These are phyloP conservation scores for Trinectes maculatus DNA, from an alignment of 2,113 vertebrate species.

Conservation along the genomic window DNA sequence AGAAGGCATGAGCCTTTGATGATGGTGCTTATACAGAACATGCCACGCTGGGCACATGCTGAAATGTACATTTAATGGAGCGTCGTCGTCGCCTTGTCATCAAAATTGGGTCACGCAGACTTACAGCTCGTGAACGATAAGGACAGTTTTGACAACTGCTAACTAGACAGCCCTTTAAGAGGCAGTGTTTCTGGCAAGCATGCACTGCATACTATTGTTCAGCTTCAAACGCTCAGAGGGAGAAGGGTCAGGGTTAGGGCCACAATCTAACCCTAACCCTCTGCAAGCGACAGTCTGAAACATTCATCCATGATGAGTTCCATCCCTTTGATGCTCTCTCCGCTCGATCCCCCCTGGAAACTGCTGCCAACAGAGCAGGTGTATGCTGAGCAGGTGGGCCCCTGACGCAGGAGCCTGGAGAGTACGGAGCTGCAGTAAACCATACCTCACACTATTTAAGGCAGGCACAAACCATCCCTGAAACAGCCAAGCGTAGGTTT, in stretches of 20 bases:
- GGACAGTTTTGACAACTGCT: conserved; percentile 46
- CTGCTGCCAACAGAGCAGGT: conserved; percentile 64
- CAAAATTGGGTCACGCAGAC: conserved; percentile 51
- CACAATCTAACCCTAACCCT: too few species aligned
- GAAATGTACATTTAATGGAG: conserved; percentile 32
- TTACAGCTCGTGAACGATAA: conserved; percentile 23
- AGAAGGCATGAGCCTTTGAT: conserved; percentile 28
- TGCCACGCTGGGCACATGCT: conserved; percentile 15
- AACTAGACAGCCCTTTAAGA: conserved; percentile 35
- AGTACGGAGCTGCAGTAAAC: conserved; percentile 21
- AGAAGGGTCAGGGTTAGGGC: too few species aligned
- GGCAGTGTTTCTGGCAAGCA: not conserved
- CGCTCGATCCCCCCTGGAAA: conserved; percentile 41
- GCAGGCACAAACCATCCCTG: conserved; percentile 6
- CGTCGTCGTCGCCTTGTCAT: conserved; percentile 44
- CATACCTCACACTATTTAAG: conserved; percentile 33
- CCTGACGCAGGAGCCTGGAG: conserved; percentile 39
- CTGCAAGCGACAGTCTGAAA: too few species aligned
- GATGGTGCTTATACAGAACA: conserved; percentile 29
- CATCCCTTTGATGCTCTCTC: conserved; percentile 64
- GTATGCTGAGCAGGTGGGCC: conserved; percentile 64
- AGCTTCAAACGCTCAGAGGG: conserved; percentile 24
- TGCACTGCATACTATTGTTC: conserved; percentile 46
- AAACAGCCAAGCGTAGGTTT: conserved; percentile 3
- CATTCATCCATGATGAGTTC: conserved; percentile 56